Conservation (phyloP, 2,113 vertebrate genomes). For the Ramphastos sulfuratus region DNA sequence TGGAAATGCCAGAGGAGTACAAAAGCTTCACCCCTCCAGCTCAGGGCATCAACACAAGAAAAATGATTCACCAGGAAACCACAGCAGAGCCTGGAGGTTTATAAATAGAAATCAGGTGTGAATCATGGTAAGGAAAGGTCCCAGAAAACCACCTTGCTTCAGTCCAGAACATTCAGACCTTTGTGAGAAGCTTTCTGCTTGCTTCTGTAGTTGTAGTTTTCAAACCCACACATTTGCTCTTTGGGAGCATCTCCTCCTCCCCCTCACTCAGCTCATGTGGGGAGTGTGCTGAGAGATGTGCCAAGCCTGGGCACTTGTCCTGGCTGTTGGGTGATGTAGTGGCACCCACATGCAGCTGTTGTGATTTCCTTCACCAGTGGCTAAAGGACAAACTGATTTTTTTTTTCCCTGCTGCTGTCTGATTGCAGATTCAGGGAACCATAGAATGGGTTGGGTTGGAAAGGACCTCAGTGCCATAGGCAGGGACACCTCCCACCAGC, state of each 20-base stretch:
- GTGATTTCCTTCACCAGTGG: neutral
- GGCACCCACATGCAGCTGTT: neutral
- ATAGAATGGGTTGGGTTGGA: too few relatives aligned
- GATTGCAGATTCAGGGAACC: too few relatives aligned
- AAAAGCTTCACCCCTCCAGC: neutral
- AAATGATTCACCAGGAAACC: fast-evolving
- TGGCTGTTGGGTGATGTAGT: neutral
- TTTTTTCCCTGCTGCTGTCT: neutral
- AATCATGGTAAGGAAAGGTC: neutral
- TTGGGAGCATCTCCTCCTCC: neutral
- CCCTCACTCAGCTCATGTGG: neutral
- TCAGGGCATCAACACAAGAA: neutral
- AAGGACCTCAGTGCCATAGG: too few relatives aligned
- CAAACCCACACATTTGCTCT: neutral
- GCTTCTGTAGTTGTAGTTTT: neutral
- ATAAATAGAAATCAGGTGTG: neutral
- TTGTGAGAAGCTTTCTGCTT: neutral
- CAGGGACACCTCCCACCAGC: too few relatives aligned
- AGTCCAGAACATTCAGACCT: neutral
- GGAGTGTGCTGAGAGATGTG: too few relatives aligned
- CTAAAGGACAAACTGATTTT: neutral
- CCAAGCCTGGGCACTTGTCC: neutral
- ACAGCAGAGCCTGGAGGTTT: neutral
- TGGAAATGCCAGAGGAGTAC: neutral
- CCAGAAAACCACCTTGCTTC: neutral